Percentiles rank a stretch among this genome's conserved stretches.
Evolutionary conservation across 2,113 vertebrate genomes (phyloP).

Genomic region (Ceratotherium simum): DNA sequence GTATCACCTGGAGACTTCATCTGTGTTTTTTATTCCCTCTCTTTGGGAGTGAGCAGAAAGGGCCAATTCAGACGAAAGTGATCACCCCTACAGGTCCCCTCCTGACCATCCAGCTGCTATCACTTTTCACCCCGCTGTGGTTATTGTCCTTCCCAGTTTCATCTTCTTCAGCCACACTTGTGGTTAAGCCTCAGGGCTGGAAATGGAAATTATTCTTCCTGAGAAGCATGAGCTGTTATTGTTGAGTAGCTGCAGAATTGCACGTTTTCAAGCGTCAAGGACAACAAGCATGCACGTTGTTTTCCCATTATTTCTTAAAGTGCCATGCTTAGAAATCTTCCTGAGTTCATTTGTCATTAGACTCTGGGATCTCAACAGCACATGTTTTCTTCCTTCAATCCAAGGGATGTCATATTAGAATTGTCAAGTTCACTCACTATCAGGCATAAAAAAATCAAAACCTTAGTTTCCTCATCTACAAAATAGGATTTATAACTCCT

Average conservation of each 20-base stretch:
- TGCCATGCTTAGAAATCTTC: not conserved
- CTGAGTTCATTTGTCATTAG: not conserved
- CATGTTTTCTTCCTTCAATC: not conserved
- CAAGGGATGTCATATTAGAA: not conserved
- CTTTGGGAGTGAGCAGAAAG: not conserved
- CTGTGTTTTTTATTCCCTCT: not conserved
- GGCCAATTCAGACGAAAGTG: not conserved
- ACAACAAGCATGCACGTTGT: not conserved
- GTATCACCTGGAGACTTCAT: not conserved
- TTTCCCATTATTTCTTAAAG: not conserved
- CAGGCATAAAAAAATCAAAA: not conserved
- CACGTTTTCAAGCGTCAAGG: not conserved
- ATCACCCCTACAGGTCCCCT: not conserved
- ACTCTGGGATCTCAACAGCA: not conserved
- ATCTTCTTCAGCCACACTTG: not conserved
- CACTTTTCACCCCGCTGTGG: not conserved
- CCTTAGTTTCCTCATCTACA: not conserved
- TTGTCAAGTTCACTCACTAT: not conserved
- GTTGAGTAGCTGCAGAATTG: conserved; percentile 16
- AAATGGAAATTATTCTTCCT: not conserved
- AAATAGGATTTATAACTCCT: not conserved
- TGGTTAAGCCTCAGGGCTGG: not conserved
- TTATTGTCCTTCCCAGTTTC: not conserved
- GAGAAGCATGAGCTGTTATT: not conserved
- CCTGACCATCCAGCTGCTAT: not conserved